Base-by-base conservation (phyloP, 2,113 vertebrate genomes). In the Rallus limicola region DNA sequence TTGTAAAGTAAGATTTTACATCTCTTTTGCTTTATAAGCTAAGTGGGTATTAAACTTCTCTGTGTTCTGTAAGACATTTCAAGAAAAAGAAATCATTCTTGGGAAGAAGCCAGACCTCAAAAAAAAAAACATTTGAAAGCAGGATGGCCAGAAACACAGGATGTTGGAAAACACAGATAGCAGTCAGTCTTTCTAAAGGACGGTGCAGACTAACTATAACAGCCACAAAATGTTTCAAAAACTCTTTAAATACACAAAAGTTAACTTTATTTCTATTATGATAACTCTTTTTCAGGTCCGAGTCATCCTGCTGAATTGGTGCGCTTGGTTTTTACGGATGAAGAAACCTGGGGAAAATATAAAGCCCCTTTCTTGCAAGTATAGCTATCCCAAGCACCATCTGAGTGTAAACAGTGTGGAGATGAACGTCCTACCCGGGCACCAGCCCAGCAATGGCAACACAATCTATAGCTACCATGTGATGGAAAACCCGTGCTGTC, bases 311-410 rank as follows among this genome's bases (percentile, higher is more conserved):
- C 97, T 99, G 38, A 99, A 99, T 87, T 99, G 99, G 98, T 99
- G 98, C 13, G 98, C 99, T 64, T 99, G 99, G 99, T 98, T 99
- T 94, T 97, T 99, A 71, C 95, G 98, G 26, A 99, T 99, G 99
- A 99, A 98, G 87, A 99, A 99, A 53, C 98, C 98, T 0, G 98
- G 99, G 11, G 98, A 99, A 82, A 98, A 97, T 19, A 97, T 93
- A 56, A 98, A 98, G 81, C 95, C 94, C 26, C 95, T 75, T 20
- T 97, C 94, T 42, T 98, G 98, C 97, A 98, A 98, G 75, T 98
- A 98, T 42, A 92, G 95, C 48, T 98, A 97, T 40, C 95, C 98
- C 6, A 96, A 96, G 34, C 97, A 98, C 46, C 98, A 98, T 19
- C 95, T 97, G 80, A 98, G 98, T 3, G n/a, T 98, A 44, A 98